phyloP scores from a whole-genome alignment of 2,113 vertebrate species.

The Sander lucioperca region DNA sequence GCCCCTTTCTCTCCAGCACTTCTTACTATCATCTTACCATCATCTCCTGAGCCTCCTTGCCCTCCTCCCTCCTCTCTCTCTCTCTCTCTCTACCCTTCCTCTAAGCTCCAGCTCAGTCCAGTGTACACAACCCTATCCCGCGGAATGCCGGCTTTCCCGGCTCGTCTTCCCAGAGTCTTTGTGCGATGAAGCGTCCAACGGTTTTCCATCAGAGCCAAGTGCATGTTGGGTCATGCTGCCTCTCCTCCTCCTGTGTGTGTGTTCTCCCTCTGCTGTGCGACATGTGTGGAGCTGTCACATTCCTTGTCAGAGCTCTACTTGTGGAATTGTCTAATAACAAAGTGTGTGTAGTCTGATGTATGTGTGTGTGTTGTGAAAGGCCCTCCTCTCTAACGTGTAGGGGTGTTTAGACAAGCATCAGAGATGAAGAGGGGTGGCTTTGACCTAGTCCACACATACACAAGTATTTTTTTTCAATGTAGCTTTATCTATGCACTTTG shows the following conservation, averaged over 20 bases:
- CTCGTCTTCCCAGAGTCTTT: slow-evolving; percentile 68
- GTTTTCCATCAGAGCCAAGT: slow-evolving; percentile 66
- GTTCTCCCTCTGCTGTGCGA: slow-evolving; percentile 35
- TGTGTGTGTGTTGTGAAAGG: slow-evolving; percentile 47
- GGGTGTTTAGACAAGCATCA: slow-evolving; percentile 71
- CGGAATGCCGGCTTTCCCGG: slow-evolving; percentile 66
- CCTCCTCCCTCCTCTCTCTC: background rate
- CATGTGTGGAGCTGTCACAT: slow-evolving; percentile 77
- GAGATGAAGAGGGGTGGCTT: slow-evolving; percentile 50
- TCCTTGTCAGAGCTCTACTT: slow-evolving; percentile 70
- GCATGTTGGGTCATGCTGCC: slow-evolving; percentile 80
- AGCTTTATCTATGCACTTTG: too few species aligned
- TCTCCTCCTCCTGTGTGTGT: slow-evolving; percentile 56
- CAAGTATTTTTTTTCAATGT: too few species aligned
- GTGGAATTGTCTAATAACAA: slow-evolving; percentile 70
- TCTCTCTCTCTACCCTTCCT: background rate
- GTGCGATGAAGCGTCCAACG: slow-evolving; percentile 64
- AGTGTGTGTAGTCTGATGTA: slow-evolving; percentile 38
- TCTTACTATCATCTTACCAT: slow-evolving; percentile 42
- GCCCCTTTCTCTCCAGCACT: background rate
- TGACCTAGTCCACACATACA: too few species aligned
- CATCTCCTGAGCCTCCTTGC: slow-evolving; percentile 27
- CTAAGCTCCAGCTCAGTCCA: slow-evolving; percentile 58
- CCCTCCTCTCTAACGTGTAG: slow-evolving; percentile 35
- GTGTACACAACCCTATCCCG: slow-evolving; percentile 64